Percentiles rank a stretch among this genome's conserved stretches.
These are phyloP conservation scores for Cariama cristata DNA, from an alignment of 2,113 vertebrate species.

Conservation along the genomic window DNA sequence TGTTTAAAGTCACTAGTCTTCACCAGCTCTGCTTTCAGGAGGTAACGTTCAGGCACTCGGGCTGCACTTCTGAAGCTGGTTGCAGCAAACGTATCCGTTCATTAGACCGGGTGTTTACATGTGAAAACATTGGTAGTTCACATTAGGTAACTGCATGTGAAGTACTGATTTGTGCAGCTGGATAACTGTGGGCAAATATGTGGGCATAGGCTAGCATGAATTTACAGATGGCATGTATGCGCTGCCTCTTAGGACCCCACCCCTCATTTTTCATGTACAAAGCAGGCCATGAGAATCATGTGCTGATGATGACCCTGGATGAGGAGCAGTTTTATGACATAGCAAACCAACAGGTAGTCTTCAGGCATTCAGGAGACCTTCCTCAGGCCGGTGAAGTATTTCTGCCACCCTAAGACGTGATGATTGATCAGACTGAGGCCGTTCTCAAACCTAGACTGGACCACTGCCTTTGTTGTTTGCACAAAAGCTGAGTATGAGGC, in stretches of 20 bases:
- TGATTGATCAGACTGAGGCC: neutral
- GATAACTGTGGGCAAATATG: neutral
- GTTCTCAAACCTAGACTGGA: neutral
- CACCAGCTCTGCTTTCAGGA: neutral
- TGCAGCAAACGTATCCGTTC: neutral
- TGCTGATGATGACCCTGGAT: neutral
- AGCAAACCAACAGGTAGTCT: neutral
- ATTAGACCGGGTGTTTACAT: neutral
- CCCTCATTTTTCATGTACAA: neutral
- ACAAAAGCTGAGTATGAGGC: neutral
- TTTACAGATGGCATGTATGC: neutral
- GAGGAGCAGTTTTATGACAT: neutral
- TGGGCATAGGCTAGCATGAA: neutral
- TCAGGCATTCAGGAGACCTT: neutral
- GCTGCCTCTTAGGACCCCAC: neutral
- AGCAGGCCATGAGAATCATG: neutral
- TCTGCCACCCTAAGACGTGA: neutral
- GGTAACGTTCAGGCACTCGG: neutral
- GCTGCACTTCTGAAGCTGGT: neutral
- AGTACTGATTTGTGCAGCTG: neutral
- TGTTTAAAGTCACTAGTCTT: neutral
- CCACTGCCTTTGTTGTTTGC: neutral
- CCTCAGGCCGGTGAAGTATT: neutral
- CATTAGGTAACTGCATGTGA: neutral
- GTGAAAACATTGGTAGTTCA: neutral